Evolutionary conservation across 2,797 vertebrate species (phyloP).

Genomic region (Benthosema pterotum): DNA sequence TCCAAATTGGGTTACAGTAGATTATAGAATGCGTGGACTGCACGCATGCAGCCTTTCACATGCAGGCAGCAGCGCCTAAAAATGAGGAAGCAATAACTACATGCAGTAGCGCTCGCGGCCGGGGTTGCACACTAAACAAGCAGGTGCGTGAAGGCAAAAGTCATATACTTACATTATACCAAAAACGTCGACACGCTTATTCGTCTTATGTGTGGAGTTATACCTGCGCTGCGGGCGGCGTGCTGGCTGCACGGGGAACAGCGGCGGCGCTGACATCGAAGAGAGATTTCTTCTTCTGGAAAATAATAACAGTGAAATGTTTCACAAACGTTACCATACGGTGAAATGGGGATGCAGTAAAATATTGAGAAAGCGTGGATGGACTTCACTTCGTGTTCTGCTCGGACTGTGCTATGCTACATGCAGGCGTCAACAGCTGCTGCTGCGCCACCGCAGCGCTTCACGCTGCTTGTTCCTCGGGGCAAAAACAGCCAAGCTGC

Average conservation of each 20-base stretch:
- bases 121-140: slow-evolving; percentile 42
- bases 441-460: slow-evolving; percentile 58
- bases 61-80: too few species aligned
- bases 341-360: neutral
- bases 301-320: slow-evolving; percentile 36
- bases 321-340: slow-evolving; percentile 37
- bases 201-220: slow-evolving; percentile 12
- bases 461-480: slow-evolving; percentile 61
- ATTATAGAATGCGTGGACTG: too few species aligned
- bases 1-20: too few species aligned
- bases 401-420: slow-evolving; percentile 42
- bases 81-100: too few species aligned
- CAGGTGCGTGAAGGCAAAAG: slow-evolving; percentile 63
- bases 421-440: slow-evolving; percentile 70
- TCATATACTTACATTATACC: slow-evolving; percentile 37
- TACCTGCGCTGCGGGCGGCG: slow-evolving; percentile 18
- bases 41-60: too few species aligned
- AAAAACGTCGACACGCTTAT: too few species aligned
- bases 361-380: slow-evolving; percentile 1
- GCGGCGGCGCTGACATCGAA: slow-evolving; percentile 16
- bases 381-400: slow-evolving; percentile 25
- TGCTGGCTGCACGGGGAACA: slow-evolving; percentile 4
- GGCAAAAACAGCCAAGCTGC: slow-evolving; percentile 47
- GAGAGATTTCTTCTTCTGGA: slow-evolving; percentile 24
- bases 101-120: too few species aligned